These are phyloP conservation scores for Arion vulgaris DNA, from an alignment of 1,140 invertebrate species.

Conservation along the genomic window DNA sequence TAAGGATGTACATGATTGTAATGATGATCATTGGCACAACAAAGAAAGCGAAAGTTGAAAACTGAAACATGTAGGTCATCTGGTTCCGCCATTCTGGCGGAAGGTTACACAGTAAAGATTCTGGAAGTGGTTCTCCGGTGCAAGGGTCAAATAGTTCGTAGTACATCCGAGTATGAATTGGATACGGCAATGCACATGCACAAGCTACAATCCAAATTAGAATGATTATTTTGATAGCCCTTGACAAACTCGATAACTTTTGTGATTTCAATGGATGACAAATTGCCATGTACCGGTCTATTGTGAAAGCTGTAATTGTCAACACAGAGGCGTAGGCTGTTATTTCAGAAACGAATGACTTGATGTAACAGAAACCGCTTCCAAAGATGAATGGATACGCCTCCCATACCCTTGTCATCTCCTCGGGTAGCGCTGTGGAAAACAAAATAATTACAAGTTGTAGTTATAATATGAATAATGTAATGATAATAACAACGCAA, in stretches of 20 bases:
- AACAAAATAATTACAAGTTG: too few relatives aligned
- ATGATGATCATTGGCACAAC: conserved; percentile 70
- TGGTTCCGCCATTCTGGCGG: conserved; percentile 36
- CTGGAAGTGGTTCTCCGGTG: conserved; percentile 48
- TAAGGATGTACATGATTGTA: conserved; percentile 67
- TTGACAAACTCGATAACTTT: conserved; percentile 85
- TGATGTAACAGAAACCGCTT: conserved; percentile 85
- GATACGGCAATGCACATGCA: conserved; percentile 81
- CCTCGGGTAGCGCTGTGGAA: conserved; percentile 82
- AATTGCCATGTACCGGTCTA: conserved; percentile 94
- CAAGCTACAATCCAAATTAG: conserved; percentile 84
- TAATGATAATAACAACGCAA: too few relatives aligned
- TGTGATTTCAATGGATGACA: conserved; percentile 91
- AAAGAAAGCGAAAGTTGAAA: conserved; percentile 70
- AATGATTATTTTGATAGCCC: conserved; percentile 85
- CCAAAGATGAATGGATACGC: conserved; percentile 90
- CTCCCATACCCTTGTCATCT: conserved; percentile 88
- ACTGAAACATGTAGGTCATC: conserved; percentile 57
- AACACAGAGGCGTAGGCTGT: conserved; percentile 93
- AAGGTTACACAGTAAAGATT: conserved; percentile 41
- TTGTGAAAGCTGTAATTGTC: conserved; percentile 92
- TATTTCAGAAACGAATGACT: conserved; percentile 88
- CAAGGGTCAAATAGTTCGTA: conserved; percentile 47
- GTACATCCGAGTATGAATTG: conserved; percentile 53
- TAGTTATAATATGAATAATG: background rate